Conservation (phyloP, 2,797 vertebrate species). For the Smutsia temminckii region DNA sequence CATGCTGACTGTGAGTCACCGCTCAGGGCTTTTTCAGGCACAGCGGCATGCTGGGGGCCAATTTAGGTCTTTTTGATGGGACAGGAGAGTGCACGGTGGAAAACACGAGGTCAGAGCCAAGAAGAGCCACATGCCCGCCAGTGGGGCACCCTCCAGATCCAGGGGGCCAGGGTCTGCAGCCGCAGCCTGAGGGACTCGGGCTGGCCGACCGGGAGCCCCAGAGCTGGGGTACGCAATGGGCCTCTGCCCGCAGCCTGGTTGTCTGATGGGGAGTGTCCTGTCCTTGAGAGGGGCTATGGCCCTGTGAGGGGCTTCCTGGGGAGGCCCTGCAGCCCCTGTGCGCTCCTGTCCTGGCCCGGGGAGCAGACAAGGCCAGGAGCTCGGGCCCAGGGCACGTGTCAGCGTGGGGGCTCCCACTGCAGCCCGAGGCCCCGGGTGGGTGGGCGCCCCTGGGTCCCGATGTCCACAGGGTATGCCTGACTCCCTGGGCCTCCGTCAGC, state of each 20-base stretch:
- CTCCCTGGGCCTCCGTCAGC: rapidly evolving
- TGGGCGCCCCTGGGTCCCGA: not conserved
- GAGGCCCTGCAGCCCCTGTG: rapidly evolving
- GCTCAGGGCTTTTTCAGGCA: slow-evolving; percentile 35
- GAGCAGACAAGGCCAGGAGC: not conserved
- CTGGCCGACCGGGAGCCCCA: rapidly evolving
- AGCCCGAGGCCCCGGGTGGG: not conserved
- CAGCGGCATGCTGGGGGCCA: slow-evolving; percentile 25
- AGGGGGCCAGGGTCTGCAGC: rapidly evolving
- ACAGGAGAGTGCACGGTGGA: not conserved
- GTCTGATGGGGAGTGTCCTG: rapidly evolving
- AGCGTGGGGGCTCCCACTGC: not conserved
- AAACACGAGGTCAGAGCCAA: not conserved
- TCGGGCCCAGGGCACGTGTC: rapidly evolving
- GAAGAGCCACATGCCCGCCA: rapidly evolving
- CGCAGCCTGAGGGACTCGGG: not conserved
- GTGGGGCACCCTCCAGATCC: rapidly evolving
- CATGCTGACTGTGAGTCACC: slow-evolving; percentile 24
- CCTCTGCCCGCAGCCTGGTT: not conserved
- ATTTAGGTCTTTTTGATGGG: slow-evolving; percentile 1
- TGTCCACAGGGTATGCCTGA: no score
- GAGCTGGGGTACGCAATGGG: rapidly evolving
- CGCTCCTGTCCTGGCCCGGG: not conserved
- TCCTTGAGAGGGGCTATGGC: not conserved
- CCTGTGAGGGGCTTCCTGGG: not conserved